Base-by-base conservation (phyloP, 2,888 invertebrate species). In the Dorcus hopei region DNA sequence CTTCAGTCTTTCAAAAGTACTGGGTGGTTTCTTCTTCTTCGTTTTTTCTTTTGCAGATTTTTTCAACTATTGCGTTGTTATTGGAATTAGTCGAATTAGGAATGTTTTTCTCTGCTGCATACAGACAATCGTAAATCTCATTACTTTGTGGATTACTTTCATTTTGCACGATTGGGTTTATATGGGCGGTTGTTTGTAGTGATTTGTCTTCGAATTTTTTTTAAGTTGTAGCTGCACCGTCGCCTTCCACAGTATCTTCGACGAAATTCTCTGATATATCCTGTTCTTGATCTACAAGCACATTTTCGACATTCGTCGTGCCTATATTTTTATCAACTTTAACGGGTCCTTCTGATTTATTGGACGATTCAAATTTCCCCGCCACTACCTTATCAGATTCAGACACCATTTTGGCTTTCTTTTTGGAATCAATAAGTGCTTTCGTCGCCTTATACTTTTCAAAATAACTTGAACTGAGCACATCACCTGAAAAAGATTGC, bases 181-280 rank as follows among this genome's bases (percentile, higher is more conserved):
- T 19, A 3, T 19, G 19, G 19, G 2, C 40, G 52, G 54, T 59
- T 7, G 59, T 59, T 49, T 59, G 59, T 11, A 59, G 45, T 5
- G 55, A 59, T 49, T 56, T 56, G 23, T 59, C 52, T 14, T 38
- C 52, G 9, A 50, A 45, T 19, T 41, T 49, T 38, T 54, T 58
- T n/a, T 11, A 19, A 19, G 19, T 19, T 19, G 19, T 19, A 1
- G 14, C 14, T 1, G 14, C 14, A 19, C 3, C 19, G 19, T 3
- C 19, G 19, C 3, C 1, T 2, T 19, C 2, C 3, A 7, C 6
- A 41, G 5, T 2, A 2, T 19, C 19, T 9, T 11, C 9, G 7
- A 14, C 41, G 14, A 9, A 41, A n/a, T 14, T 33, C 26, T 33
- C 26, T 33, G 26, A 33, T 1, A 6, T 33, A 4, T 33, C 5